Percentiles rank a stretch among this genome's conserved stretches.
phyloP scores from a whole-genome alignment of 2,113 vertebrate genomes.

The Otis tarda region DNA sequence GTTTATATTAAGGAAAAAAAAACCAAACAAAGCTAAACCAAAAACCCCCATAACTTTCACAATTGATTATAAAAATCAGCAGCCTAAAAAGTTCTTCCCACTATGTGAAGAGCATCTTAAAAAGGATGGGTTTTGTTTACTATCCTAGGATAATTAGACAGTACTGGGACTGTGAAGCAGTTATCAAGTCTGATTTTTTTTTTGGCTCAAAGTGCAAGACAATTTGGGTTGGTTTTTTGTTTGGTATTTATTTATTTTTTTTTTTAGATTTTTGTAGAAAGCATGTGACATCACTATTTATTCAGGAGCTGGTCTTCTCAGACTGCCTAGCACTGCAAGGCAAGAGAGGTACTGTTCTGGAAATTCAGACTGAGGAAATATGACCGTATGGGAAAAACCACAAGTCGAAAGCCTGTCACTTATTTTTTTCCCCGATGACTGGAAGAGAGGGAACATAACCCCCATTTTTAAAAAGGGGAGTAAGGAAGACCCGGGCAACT shows the following conservation, averaged over 20 bases:
- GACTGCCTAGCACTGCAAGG: background rate
- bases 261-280: background rate
- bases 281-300: background rate
- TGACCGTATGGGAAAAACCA: fast-evolving
- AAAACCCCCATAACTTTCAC: background rate
- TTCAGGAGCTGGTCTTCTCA: background rate
- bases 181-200: background rate
- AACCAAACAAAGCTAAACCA: too few relatives aligned
- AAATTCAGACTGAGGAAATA: background rate
- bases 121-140: background rate
- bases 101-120: background rate
- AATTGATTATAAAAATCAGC: background rate
- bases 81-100: background rate
- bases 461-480: too few relatives aligned
- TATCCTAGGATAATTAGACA: background rate
- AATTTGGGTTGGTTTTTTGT: background rate
- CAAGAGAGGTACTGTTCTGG: background rate
- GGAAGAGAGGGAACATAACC: too few relatives aligned
- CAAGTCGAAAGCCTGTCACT: background rate
- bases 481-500: too few relatives aligned
- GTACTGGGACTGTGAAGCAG: background rate
- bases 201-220: background rate
- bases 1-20: background rate
- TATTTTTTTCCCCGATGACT: too few relatives aligned
- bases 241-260: too few relatives aligned